phyloP scores from a whole-genome alignment of 92 coral and sea anemone genomes.

The Epizoanthus stellaris region DNA sequence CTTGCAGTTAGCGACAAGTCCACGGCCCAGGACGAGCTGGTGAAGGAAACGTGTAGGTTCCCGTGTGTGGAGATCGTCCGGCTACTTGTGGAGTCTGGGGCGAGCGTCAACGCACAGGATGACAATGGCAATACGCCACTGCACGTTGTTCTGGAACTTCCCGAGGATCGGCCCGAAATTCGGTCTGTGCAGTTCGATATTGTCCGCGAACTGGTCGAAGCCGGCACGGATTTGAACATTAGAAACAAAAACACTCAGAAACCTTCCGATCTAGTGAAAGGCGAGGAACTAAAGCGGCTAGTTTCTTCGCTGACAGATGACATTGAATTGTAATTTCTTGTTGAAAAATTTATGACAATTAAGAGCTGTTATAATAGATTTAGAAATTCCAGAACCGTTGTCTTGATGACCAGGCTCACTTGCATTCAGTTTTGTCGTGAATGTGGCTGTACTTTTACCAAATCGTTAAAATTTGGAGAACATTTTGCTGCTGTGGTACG shows the following conservation, averaged over 20 bases:
- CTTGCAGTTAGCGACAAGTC: constrained; percentile 59
- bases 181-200: constrained; percentile 62
- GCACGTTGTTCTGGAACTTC: constrained; percentile 53
- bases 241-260: constrained; percentile 37
- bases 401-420: too few relatives aligned
- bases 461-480: too few relatives aligned
- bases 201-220: constrained; percentile 60
- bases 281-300: constrained; percentile 13
- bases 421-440: too few relatives aligned
- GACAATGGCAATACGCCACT: constrained; percentile 62
- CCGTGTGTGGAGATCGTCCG: constrained; percentile 65
- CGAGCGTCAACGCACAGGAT: constrained; percentile 58
- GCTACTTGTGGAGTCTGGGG: constrained; percentile 66
- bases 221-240: constrained; percentile 58
- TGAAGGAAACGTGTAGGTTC: constrained; percentile 41
- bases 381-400: too few relatives aligned
- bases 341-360: too few relatives aligned
- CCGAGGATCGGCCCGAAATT: constrained; percentile 43
- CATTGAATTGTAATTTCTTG: constrained; percentile 24
- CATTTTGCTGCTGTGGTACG: too few relatives aligned
- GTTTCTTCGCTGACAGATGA: constrained; percentile 40
- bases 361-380: too few relatives aligned
- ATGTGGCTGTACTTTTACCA: too few relatives aligned
- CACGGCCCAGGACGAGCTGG: constrained; percentile 46
- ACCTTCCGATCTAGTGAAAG: constrained; percentile 36